A percentile compares a stretch with the other conserved stretches of the same genome.
These are phyloP conservation scores for Rhinogobio ventralis DNA, from an alignment of 2,797 vertebrate genomes.

Conservation along the genomic window DNA sequence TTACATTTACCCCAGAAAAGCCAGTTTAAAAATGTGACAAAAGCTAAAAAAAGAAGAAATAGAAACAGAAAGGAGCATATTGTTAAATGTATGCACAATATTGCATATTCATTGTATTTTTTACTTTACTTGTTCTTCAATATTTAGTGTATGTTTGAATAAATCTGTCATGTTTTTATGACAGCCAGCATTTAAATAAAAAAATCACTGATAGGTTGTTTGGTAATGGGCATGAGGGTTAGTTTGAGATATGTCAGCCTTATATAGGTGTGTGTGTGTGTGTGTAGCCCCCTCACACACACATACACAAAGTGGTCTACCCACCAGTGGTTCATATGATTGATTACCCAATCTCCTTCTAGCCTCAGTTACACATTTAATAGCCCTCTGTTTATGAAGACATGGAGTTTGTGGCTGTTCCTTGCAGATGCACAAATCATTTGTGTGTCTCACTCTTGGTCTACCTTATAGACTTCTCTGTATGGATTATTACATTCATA, in stretches of 20 bases:
- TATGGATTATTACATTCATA: constrained; percentile 32
- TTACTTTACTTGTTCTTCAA: background rate
- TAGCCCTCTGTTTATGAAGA: constrained; percentile 62
- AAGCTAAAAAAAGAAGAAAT: no score
- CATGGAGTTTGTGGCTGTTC: constrained; percentile 53
- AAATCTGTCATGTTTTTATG: no score
- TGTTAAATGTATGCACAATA: no score
- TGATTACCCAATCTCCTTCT: constrained; percentile 60
- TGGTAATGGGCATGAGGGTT: constrained; percentile 4
- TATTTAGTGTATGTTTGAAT: no score
- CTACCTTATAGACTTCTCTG: constrained; percentile 14
- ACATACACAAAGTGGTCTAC: constrained; percentile 33
- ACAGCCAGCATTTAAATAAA: no score
- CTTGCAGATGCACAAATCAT: constrained; percentile 60
- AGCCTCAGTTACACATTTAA: constrained; percentile 62
- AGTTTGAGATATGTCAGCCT: background rate
- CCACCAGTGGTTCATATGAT: constrained; percentile 53
- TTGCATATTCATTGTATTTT: background rate
- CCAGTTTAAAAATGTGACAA: no score
- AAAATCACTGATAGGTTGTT: background rate
- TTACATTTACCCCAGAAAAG: background rate
- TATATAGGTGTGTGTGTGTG: constrained; percentile 27
- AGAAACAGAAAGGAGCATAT: no score
- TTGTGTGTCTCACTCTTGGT: constrained; percentile 40
- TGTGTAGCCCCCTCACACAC: constrained; percentile 1